Conservation (phyloP, 1,140 invertebrate genomes). For the Drosophila saltans region DNA sequence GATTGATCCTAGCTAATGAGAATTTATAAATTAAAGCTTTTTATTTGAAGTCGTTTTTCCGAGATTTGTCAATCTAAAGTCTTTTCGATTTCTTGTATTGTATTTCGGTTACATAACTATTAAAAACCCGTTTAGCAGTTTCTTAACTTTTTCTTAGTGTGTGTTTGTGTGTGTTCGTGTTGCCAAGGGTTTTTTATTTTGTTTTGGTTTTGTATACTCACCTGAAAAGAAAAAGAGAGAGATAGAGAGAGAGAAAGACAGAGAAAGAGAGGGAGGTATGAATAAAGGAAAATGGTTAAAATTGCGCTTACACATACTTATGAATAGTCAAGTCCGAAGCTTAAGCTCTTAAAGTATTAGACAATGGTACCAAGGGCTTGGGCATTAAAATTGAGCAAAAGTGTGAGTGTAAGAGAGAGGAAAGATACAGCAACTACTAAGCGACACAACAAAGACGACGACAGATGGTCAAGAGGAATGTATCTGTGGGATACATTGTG, state of each 20-base stretch:
- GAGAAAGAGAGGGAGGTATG: neutral
- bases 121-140: conserved; percentile 12
- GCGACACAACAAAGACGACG: conserved; percentile 40
- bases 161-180: neutral
- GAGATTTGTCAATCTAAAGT: neutral
- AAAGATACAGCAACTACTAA: conserved; percentile 13
- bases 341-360: conserved; percentile 16
- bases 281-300: neutral
- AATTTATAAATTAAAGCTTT: neutral
- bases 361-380: conserved; percentile 14
- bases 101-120: no score
- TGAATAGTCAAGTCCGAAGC: conserved; percentile 13
- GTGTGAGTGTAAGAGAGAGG: neutral
- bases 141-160: no score
- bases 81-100: neutral
- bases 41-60: neutral
- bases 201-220: conserved; percentile 23
- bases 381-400: conserved; percentile 11
- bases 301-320: conserved; percentile 8
- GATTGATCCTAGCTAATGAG: neutral
- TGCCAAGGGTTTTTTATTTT: neutral
- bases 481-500: conserved; percentile 42
- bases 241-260: conserved; percentile 20
- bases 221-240: conserved; percentile 49
- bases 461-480: conserved; percentile 61